Percentiles rank a stretch among this genome's conserved stretches.
phyloP scores from a whole-genome alignment of 2,888 invertebrate species.

The Masnerella sp. region DNA sequence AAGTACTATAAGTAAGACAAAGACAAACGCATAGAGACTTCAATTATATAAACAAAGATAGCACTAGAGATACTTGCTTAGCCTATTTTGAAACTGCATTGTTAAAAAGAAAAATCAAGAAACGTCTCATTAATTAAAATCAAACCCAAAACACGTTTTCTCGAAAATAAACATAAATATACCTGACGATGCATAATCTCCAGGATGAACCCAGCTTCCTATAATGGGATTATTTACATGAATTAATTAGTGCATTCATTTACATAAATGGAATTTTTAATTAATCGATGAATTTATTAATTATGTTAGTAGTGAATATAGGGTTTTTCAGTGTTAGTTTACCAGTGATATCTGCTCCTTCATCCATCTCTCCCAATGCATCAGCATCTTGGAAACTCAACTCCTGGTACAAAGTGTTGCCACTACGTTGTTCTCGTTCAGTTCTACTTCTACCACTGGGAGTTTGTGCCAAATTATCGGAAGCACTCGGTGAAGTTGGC shows the following conservation, averaged over 20 bases:
- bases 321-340: no score
- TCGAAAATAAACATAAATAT: conserved; percentile 74
- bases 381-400: conserved; percentile 93
- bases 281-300: background rate
- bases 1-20: no score
- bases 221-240: conserved; percentile 65
- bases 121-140: no score
- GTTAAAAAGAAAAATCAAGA: no score
- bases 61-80: no score
- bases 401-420: conserved; percentile 95
- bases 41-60: no score
- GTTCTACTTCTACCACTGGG: conserved; percentile 82
- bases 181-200: conserved; percentile 99
- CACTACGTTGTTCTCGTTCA: conserved; percentile 91
- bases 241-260: conserved; percentile 14
- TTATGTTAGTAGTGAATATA: conserved; percentile 14
- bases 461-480: conserved; percentile 77
- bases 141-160: no score
- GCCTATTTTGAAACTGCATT: no score
- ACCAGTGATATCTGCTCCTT: conserved; percentile 97
- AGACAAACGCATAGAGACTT: no score
- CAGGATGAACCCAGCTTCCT: conserved; percentile 99
- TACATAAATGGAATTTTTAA: no score
- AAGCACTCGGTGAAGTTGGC: conserved; percentile 74
- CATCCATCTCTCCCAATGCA: conserved; percentile 90